phyloP scores from a whole-genome alignment of 2,888 invertebrate genomes.

The Gortyna flavago region DNA sequence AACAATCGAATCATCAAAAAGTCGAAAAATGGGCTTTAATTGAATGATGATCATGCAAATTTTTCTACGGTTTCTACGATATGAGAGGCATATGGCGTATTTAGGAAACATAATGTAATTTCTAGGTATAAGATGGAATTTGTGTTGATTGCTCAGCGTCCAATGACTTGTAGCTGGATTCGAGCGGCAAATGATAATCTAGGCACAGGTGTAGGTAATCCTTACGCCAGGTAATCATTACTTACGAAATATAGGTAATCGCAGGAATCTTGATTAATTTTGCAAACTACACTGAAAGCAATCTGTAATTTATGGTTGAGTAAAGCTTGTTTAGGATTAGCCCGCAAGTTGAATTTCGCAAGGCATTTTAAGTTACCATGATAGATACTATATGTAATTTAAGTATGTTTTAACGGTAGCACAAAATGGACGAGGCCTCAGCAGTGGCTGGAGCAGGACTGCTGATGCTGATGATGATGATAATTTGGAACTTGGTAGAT shows the following conservation, averaged over 20 bases:
- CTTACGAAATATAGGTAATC: conserved; percentile 37
- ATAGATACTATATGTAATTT: too few species aligned
- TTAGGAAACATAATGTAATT: neutral
- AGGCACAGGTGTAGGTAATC: neutral
- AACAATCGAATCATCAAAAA: neutral
- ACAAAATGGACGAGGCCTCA: neutral
- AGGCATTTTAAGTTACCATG: conserved; percentile 8
- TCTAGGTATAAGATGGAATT: neutral
- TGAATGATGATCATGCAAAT: neutral
- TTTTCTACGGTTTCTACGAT: neutral
- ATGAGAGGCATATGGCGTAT: neutral
- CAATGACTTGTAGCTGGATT: neutral
- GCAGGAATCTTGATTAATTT: conserved; percentile 30
- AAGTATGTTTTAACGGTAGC: too few species aligned
- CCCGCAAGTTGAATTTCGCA: neutral
- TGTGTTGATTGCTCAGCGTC: neutral
- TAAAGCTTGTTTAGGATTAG: neutral
- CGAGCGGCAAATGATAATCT: conserved; percentile 4
- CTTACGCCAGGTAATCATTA: neutral
- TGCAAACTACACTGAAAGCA: conserved; percentile 1
- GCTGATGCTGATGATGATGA: neutral
- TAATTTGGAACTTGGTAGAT: neutral
- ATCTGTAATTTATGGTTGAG: conserved; percentile 36
- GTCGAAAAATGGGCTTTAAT: neutral
- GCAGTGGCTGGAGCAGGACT: neutral